A percentile compares a stretch with the other conserved stretches of the same genome.
Conservation (phyloP, 1,140 invertebrate genomes). For the Watersipora subatra region DNA sequence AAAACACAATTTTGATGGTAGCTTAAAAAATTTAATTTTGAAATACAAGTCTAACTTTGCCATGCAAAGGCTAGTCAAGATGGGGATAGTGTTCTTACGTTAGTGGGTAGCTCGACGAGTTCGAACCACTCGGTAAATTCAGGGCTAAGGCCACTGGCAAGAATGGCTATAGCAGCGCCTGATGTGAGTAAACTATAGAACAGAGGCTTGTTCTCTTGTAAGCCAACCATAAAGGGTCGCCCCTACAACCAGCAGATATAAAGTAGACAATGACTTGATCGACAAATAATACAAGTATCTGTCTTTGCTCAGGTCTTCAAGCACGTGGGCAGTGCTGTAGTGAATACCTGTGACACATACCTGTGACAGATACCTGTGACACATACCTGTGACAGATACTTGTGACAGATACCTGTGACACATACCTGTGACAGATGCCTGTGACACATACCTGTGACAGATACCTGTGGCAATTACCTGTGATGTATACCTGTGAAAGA, state of each 20-base stretch:
- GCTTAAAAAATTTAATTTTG: too few relatives aligned
- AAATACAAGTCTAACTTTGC: too few relatives aligned
- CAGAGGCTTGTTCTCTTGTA: slow-evolving; percentile 77
- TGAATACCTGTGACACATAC: too few relatives aligned
- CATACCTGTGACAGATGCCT: too few relatives aligned
- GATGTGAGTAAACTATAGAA: slow-evolving; percentile 64
- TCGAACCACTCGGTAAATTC: slow-evolving; percentile 40
- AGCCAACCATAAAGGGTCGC: slow-evolving; percentile 93
- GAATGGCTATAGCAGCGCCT: slow-evolving; percentile 28
- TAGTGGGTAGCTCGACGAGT: slow-evolving; percentile 37
- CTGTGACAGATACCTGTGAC: background rate
- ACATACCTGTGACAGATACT: background rate
- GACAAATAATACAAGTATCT: background rate
- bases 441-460: too few relatives aligned
- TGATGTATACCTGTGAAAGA: too few relatives aligned
- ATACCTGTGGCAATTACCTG: too few relatives aligned
- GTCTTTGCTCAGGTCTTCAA: too few relatives aligned
- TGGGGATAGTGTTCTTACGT: too few relatives aligned
- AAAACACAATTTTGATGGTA: too few relatives aligned
- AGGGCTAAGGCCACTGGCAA: slow-evolving; percentile 39
- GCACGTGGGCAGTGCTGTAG: too few relatives aligned
- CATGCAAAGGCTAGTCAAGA: too few relatives aligned
- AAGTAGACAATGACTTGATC: background rate
- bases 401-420: background rate
- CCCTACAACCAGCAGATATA: slow-evolving; percentile 52